Base-by-base conservation (phyloP, 1,140 invertebrate genomes). In the Berghia stephanieae region DNA sequence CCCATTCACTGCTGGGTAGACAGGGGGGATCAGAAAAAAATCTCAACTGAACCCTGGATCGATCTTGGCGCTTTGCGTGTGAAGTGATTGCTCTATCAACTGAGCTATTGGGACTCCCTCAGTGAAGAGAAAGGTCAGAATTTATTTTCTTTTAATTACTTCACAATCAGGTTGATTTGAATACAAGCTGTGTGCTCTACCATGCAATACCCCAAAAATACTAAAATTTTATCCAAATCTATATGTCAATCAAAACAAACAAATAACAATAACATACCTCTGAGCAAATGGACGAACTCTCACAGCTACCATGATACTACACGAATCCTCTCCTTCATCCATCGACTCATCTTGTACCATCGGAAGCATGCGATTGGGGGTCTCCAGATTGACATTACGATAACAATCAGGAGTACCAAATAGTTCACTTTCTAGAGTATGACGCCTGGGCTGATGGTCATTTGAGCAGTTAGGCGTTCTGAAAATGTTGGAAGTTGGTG, bases 241-340 rank as follows among this genome's bases (percentile, higher is more conserved):
- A 42, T 34, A 18, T 31, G 24, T 8, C n/a, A 24, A 44, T 78
- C 46, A 42, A 78, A 57, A 66, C 27, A 63, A 18, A 44, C 36
- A 24, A 24, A 49, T 34, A 10, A 66, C 49, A 43, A 18, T n/a
- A 38, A 74, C 66, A 57, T 75, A 89, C 88, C 86, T 86, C 81
- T 89, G 88, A 83, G 90, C 92, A 85, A 92, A 92, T 63, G 92
- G 92, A 38, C 92, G 85, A 24, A 93, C 91, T 75, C 92, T 81
- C 5, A 93, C 92, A 42, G 92, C 92, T 4, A 93, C 92, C 71
- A 90, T 91, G 0, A 93, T 88, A 84, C 91, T 91, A 40, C 83
- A 83, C 73, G 84, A 85, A 43, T 87, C 85, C 27, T 85, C 82
- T 16, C 81, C 84, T 67, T 79, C 78, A 34, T 60, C 66, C 46